Conservation (phyloP, 1,140 invertebrate genomes). For the Drosophila littoralis region DNA sequence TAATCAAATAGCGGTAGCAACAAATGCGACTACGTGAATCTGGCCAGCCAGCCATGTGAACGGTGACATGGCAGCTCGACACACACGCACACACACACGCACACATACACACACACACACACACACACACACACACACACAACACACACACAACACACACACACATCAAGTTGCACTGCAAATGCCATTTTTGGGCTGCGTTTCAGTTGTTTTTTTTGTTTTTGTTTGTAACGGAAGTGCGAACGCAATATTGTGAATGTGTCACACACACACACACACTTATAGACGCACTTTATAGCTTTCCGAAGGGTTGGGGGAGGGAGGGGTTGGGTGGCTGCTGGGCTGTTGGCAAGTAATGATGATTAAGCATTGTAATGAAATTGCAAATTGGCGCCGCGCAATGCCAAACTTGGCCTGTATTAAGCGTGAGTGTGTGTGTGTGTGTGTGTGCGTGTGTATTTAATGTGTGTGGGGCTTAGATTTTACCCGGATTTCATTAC, state of each 20-base stretch:
- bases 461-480: constrained; percentile 40
- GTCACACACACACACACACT: constrained; percentile 33
- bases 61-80: constrained; percentile 70
- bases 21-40: constrained; percentile 61
- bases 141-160: constrained; percentile 10
- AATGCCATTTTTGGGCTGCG: constrained; percentile 66
- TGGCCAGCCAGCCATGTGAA: constrained; percentile 66
- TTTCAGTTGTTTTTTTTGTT: constrained; percentile 22
- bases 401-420: constrained; percentile 36
- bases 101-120: constrained; percentile 20
- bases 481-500: constrained; percentile 60
- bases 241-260: constrained; percentile 74
- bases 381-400: constrained; percentile 72
- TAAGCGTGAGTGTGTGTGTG: constrained; percentile 1
- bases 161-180: constrained; percentile 60
- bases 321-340: neutral
- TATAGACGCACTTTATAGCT: constrained; percentile 31
- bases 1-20: constrained; percentile 76
- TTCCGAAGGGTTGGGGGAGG: neutral
- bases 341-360: constrained; percentile 62
- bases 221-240: constrained; percentile 58
- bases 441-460: neutral
- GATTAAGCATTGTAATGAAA: constrained; percentile 82
- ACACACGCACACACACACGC: constrained; percentile 21
- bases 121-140: neutral